Evolutionary conservation across 1,140 invertebrate genomes (phyloP), one percentile per base, ranked within the genome.

Genomic region (Spodoptera frugiperda): DNA sequence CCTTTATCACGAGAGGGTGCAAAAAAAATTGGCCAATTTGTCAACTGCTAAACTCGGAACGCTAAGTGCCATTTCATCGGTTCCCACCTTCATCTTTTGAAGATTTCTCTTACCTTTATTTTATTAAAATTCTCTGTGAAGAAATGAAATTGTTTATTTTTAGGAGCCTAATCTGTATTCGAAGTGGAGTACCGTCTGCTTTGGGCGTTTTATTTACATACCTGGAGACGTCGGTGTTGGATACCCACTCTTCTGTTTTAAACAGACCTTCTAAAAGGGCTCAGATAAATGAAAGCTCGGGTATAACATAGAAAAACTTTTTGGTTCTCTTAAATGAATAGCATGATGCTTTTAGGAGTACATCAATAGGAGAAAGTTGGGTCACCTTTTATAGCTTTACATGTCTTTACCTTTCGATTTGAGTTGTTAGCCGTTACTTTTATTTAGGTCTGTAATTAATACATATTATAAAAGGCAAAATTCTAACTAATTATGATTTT

Each of bases 11-110:
- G 75, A 61, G 30, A 73, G 85, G 74, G 74, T 59, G 77, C 68
- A 63, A 71, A 84, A 83, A 76, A 84, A 88, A 89, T 89, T 88
- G 90, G 80, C 85, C 85, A 88, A 91, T 91, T 89, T 90, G 88
- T 91, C 90, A 91, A 89, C 84, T 67, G 80, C 78, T 83, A 79
- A 83, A 85, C 78, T 77, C 61, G 77, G 72, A 55, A 71, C 78
- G 80, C 83, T 90, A 89, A 91, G 87, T 88, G 87, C 79, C 76
- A 57, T 87, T 86, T 87, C 81, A 89, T 88, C 86, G 86, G 88
- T 87, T 86, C 65, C 77, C 78, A 82, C 80, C 79, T 81, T 81
- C 78, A 77, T 82, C 70, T 77, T 79, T 79, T 78, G 67, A 70
- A 57, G 76, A 81, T 76, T 68, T 72, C 70, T 79, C 67, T 70